Evolutionary conservation across 2,797 vertebrate species (phyloP), one percentile per base, ranked within the genome.

Genomic region (Tamandua tetradactyla): DNA sequence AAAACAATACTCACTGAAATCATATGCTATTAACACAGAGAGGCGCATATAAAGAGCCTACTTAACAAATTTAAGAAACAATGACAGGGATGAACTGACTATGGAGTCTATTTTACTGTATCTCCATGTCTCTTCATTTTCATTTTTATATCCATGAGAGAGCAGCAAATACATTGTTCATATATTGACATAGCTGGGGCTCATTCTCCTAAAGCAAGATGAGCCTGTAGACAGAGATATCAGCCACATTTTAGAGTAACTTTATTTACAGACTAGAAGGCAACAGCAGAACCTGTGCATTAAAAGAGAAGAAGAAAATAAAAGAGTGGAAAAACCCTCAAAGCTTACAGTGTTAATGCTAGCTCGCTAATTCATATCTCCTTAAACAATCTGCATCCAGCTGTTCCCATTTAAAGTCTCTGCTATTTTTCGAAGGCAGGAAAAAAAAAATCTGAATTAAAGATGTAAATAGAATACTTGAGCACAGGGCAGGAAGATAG

Each of bases 321-420:
- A 62, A 35, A 83, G 49, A 47, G n/a, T 0, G 59, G 72, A 87
- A 89, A 80, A 64, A n/a, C 55, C 75, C 76, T 42, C 37, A n/a
- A 42, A 83, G 35, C 71, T 86, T 87, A 5, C 40, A 75, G 66
- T 10, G 2, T 32, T 85, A 37, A 83, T 2, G 22, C 88, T 15
- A 61, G 90, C 72, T 90, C 25, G 32, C 83, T 92, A 27, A 94
- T 96, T 97, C 81, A 69, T 69, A 82, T 74, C 92, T 61, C 83
- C 94, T 90, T 89, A 89, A 91, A 87, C 94, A 91, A 52, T 32
- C 22, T 57, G 62, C 30, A 84, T 55, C 87, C 80, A 87, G 71
- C n/a, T 96, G 72, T 96, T 94, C 61, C 93, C 75, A 93, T 84
- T 93, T 93, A 66, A 83, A 97, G 59, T 49, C 85, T 94, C 89